A percentile compares a stretch with the other conserved stretches of the same genome.
Evolutionary conservation across 2,797 vertebrate genomes (phyloP).

Genomic region (Bufotes viridis): DNA sequence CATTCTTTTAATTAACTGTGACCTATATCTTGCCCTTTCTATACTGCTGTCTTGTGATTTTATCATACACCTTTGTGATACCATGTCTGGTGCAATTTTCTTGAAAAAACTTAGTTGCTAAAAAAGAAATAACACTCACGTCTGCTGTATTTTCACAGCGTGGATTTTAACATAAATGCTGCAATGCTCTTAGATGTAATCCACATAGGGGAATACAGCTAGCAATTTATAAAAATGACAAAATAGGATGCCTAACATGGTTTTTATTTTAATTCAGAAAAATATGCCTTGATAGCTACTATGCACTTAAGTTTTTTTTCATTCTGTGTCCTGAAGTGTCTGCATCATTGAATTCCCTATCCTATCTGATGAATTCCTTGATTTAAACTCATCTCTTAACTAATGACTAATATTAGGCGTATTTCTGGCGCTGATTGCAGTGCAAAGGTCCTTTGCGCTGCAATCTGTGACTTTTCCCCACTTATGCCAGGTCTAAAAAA

Average conservation of each 20-base stretch:
- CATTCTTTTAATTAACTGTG: background rate
- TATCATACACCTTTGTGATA: constrained; percentile 10
- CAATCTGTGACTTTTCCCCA: too few species aligned
- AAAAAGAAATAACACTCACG: background rate
- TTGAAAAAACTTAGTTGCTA: background rate
- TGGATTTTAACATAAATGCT: background rate
- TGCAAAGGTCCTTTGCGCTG: too few species aligned
- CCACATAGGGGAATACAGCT: background rate
- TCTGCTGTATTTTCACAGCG: background rate
- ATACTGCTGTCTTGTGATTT: background rate
- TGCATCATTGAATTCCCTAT: too few species aligned
- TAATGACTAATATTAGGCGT: too few species aligned
- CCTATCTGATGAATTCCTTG: too few species aligned
- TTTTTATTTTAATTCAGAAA: too few species aligned
- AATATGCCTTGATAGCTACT: too few species aligned
- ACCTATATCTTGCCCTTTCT: background rate
- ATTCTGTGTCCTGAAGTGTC: too few species aligned
- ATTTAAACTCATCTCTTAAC: too few species aligned
- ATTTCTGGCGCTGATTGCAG: too few species aligned
- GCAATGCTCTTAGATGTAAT: background rate
- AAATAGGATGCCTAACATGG: background rate
- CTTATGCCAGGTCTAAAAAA: too few species aligned
- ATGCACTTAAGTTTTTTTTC: too few species aligned
- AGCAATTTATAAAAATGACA: background rate
- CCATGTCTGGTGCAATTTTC: constrained; percentile 4